Conservation (phyloP, 2,888 invertebrate genomes). For the Tetranychus truncatus region DNA sequence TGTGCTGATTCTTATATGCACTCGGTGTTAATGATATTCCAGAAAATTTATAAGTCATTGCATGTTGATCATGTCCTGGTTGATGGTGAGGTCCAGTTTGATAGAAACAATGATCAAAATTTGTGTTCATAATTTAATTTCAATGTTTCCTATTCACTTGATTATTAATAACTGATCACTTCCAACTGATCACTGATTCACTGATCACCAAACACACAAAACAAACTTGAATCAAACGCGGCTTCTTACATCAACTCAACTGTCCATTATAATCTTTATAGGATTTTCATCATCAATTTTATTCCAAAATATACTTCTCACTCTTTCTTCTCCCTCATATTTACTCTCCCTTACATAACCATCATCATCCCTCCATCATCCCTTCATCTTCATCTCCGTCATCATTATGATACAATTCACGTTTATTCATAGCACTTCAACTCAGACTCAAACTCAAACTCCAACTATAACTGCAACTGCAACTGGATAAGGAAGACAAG, state of each 20-base stretch:
- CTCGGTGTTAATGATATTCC: background rate
- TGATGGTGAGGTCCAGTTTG: background rate
- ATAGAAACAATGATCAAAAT: background rate
- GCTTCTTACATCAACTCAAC: no score
- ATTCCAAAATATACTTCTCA: background rate
- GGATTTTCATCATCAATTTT: background rate
- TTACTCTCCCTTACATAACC: background rate
- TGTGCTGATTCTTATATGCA: background rate
- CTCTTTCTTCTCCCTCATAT: background rate
- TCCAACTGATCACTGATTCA: background rate
- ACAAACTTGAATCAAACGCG: no score
- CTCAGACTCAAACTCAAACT: no score
- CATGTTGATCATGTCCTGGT: background rate
- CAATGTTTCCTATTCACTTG: background rate
- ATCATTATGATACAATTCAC: background rate
- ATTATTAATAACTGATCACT: background rate
- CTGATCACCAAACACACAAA: no score
- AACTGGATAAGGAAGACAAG: no score
- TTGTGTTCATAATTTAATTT: background rate
- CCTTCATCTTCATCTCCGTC: background rate
- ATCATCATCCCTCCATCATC: background rate
- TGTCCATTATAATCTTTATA: background rate
- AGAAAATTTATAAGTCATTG: background rate
- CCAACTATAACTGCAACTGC: no score
- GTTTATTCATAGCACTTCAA: no score